Conservation (phyloP, 2,113 vertebrate genomes). For the Menidia beryllina region DNA sequence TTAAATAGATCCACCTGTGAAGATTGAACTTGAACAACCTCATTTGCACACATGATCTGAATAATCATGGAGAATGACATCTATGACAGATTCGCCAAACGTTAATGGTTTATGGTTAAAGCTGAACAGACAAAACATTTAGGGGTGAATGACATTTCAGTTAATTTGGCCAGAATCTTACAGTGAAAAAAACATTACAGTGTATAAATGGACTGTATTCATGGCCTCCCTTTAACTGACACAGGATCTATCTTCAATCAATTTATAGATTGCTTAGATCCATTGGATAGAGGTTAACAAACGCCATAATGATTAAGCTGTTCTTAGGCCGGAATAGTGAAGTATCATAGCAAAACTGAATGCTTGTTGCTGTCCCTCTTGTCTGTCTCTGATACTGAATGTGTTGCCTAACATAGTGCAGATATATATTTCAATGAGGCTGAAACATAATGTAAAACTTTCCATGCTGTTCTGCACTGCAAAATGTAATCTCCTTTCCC, state of each 20-base stretch:
- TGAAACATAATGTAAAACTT: not conserved
- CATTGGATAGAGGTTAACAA: constrained; percentile 27
- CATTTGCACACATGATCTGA: not conserved
- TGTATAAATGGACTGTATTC: constrained; percentile 23
- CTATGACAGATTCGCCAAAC: not conserved
- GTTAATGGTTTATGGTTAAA: no score
- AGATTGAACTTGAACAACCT: not conserved
- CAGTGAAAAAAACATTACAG: not conserved
- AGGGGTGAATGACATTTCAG: constrained; percentile 20
- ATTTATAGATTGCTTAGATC: constrained; percentile 22
- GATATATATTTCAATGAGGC: not conserved
- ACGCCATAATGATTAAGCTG: constrained; percentile 7
- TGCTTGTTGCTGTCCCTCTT: not conserved
- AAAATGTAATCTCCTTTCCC: constrained; percentile 1
- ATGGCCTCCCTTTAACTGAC: constrained; percentile 29
- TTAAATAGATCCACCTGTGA: not conserved
- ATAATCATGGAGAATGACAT: not conserved
- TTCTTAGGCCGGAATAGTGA: no score
- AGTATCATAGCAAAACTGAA: not conserved
- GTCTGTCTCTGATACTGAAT: not conserved
- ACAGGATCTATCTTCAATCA: constrained; percentile 26
- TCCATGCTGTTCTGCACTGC: constrained; percentile 10
- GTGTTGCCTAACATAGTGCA: not conserved
- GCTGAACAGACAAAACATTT: not conserved
- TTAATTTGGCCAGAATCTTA: constrained; percentile 34